Evolutionary conservation across 2,888 invertebrate genomes (phyloP).

Genomic region (Euzetes globulus): DNA sequence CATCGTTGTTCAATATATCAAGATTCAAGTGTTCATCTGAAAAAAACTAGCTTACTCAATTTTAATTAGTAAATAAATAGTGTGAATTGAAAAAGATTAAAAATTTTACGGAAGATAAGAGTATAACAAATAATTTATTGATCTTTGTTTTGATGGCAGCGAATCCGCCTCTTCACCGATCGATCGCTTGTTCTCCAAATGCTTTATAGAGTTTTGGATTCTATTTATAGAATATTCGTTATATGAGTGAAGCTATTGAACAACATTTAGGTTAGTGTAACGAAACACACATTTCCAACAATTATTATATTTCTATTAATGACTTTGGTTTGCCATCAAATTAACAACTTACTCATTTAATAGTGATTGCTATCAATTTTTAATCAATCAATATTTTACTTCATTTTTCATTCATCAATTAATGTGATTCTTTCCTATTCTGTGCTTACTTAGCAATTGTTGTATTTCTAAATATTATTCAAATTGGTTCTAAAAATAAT

Average conservation of each 20-base stretch:
- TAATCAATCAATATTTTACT: neutral
- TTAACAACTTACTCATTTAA: neutral
- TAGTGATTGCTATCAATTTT: neutral
- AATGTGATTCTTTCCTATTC: too few species aligned
- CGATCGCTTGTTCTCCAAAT: conserved; percentile 13
- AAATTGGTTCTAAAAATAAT: neutral
- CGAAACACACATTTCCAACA: neutral
- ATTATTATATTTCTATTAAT: neutral
- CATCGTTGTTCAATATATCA: too few species aligned
- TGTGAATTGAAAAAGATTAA: too few species aligned
- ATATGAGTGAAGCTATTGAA: neutral
- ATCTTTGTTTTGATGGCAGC: neutral
- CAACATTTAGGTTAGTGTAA: conserved; percentile 20
- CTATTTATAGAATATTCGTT: conserved; percentile 20
- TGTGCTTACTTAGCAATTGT: neutral
- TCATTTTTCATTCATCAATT: too few species aligned
- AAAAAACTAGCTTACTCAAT: too few species aligned
- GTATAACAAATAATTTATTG: too few species aligned
- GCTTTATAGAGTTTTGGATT: neutral
- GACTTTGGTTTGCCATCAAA: neutral
- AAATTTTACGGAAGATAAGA: too few species aligned
- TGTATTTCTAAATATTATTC: neutral
- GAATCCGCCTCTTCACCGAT: neutral
- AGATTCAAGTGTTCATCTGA: too few species aligned
- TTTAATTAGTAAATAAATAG: too few species aligned